Evolutionary conservation across 2,888 invertebrate species (phyloP).

Genomic region (Cartodere bifasciata): DNA sequence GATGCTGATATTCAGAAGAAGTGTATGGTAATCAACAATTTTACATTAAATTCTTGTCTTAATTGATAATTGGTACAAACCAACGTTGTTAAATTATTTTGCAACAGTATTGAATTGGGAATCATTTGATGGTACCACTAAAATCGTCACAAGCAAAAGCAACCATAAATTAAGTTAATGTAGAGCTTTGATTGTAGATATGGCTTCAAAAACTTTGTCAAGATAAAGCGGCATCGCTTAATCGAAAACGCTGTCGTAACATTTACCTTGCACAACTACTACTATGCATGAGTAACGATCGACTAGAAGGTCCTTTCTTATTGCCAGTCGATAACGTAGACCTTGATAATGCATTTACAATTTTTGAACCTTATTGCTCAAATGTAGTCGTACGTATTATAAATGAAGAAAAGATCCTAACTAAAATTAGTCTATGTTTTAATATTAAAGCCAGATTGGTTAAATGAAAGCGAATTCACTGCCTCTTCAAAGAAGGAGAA

Average conservation of each 20-base stretch:
- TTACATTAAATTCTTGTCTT: not conserved
- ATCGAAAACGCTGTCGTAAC: conserved; percentile 34
- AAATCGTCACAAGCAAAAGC: too few species aligned
- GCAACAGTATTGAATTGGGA: too few species aligned
- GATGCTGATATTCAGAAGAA: conserved; percentile 17
- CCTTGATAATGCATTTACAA: conserved; percentile 27
- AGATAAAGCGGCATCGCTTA: conserved; percentile 26
- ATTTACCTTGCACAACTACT: conserved; percentile 35
- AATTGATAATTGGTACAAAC: too few species aligned
- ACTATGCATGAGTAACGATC: conserved; percentile 33
- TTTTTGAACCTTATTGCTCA: conserved; percentile 24
- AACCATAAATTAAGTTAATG: too few species aligned
- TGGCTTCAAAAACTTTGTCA: conserved; percentile 35
- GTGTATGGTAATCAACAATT: conserved; percentile 19
- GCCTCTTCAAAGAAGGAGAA: conserved; percentile 20
- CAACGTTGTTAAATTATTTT: too few species aligned
- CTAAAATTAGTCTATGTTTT: too few species aligned
- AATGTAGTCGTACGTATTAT: conserved; percentile 19
- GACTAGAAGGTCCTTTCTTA: conserved; percentile 30
- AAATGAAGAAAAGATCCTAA: too few species aligned
- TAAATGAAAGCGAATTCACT: conserved; percentile 23
- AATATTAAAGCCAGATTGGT: conserved; percentile 31
- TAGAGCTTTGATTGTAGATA: conserved; percentile 21
- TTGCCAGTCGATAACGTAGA: conserved; percentile 29
- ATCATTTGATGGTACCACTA: too few species aligned